A percentile compares a stretch with the other conserved stretches of the same genome.
These are phyloP conservation scores for Streptopelia turtur DNA, from an alignment of 2,797 vertebrate species.

Conservation along the genomic window DNA sequence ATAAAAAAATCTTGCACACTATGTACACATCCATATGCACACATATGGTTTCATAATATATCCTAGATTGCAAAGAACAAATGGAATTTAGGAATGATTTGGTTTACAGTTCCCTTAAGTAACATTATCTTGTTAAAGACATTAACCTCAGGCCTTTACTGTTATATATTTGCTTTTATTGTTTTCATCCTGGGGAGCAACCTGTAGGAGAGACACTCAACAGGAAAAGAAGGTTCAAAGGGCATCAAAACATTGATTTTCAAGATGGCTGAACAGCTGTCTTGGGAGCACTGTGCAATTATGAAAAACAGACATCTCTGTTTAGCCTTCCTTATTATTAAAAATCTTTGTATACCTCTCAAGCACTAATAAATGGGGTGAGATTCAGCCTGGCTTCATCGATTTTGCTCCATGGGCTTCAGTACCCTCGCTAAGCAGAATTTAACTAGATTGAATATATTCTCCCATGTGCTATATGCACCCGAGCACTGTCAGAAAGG, in stretches of 20 bases:
- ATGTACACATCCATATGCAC: neutral
- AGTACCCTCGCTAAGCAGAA: neutral
- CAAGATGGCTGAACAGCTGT: slow-evolving; percentile 80
- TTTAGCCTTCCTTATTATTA: slow-evolving; percentile 63
- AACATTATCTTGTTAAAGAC: slow-evolving; percentile 83
- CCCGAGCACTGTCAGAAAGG: accelerated
- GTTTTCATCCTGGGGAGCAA: slow-evolving; percentile 79
- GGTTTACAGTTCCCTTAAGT: slow-evolving; percentile 82
- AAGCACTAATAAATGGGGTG: slow-evolving; percentile 61
- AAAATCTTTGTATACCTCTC: slow-evolving; percentile 40
- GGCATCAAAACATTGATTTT: slow-evolving; percentile 85
- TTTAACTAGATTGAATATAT: neutral
- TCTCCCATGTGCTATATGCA: neutral
- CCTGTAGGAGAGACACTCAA: slow-evolving; percentile 78
- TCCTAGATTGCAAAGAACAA: slow-evolving; percentile 64
- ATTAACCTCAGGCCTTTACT: slow-evolving; percentile 80
- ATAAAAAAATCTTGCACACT: neutral
- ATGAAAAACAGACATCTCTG: slow-evolving; percentile 78
- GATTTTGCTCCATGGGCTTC: neutral
- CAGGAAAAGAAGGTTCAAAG: slow-evolving; percentile 77
- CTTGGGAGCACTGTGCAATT: slow-evolving; percentile 77
- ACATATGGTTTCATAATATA: slow-evolving; percentile 78
- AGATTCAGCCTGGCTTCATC: neutral
- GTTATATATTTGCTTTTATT: slow-evolving; percentile 80
- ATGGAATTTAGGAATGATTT: slow-evolving; percentile 77